Evolutionary conservation across 2,888 invertebrate genomes (phyloP), one percentile per base, ranked within the genome.

Genomic region (Phyllotreta striolata): DNA sequence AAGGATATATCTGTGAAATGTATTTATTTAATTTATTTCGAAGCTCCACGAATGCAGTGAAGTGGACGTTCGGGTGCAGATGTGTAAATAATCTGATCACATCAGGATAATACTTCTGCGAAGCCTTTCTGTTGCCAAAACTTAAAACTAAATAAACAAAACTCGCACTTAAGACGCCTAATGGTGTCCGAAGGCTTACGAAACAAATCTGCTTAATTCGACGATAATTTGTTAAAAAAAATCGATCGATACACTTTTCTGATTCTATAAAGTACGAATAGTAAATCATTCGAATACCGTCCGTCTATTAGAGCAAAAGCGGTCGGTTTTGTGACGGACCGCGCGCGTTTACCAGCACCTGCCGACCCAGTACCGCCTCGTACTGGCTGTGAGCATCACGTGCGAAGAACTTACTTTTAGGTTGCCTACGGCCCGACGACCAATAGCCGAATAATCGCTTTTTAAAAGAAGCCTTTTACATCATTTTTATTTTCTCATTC

Each of bases 111-210:
- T 46, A 46, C 52, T 54, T 61, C 54, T 46, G 6, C 14, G 61
- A 61, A 61, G 39, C 61, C 61, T 61, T 43, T 39, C 39, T 54
- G 52, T 13, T 35, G 12, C 38, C 39, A 43, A 24, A 49, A 61
- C 46, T 44, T 46, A 46, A 61, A 51, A 61, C 61, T 61, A 44
- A 55, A 61, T 61, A 61, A 61, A 61, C 55, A 61, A 43, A 52
- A 54, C 54, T 61, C 55, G 12, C 40, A 35, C 40, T 41, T 51
- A 41, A 24, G 52, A 9, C n/a, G n/a, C 54, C 38, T 24, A 24
- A 47, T 10, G 46, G 57, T 13, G 38, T 38, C 39, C 24, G 38
- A 1, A 41, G n/a, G 5, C 10, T n/a, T 41, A 41, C 10, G 10
- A 41, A 41, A 41, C 9, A 6, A 41, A n/a, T 41, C 10, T 41